Base-by-base conservation (phyloP, 2,797 vertebrate genomes). In the Onychomys arenicola region DNA sequence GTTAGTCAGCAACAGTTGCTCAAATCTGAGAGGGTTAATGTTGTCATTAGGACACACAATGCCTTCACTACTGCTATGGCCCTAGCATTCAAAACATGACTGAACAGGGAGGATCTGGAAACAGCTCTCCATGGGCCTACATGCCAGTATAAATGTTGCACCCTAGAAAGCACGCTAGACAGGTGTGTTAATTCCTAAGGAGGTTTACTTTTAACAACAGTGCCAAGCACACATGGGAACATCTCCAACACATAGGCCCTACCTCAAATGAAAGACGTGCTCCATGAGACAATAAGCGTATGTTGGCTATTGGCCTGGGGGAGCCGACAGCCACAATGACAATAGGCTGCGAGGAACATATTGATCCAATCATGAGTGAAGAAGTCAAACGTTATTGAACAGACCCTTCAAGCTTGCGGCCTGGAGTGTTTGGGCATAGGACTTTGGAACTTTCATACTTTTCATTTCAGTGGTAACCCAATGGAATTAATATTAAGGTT, bases 391-490 rank as follows among this genome's bases (percentile, higher is more conserved):
- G 11, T 46, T 86, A 84, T 8, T 37, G 37, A 59, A 13, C n/a
- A 52, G 17, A 85, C 84, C 27, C 82, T 91, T 91, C 82, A 84
- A 82, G n/a, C 14, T 67, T 8, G 46, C 37, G 23, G 40, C n/a
- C 52, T 93, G 32, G 43, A 91, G 83, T 4, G 40, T 21, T 55
- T 88, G 14, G 75, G 69, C 11, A 40, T 1, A 77, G 40, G 81
- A 49, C n/a, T 96, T 96, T 97, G 78, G 85, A 93, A 78, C 25
- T 59, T 65, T 46, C 29, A 11, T 91, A n/a, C 71, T 93, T 93
- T 94, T 83, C 27, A 76, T 63, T 76, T 76, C 49, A 75, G 2
- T 57, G 25, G 25, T 75, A 83, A 94, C 37, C 49, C 25, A 69
- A 21, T 6, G 32, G 92, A 92, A 91, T 88, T 78, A 95, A 91